A percentile compares a stretch with the other conserved stretches of the same genome.
Conservation (phyloP, 2,113 vertebrate genomes). For the Aptenodytes patagonicus region DNA sequence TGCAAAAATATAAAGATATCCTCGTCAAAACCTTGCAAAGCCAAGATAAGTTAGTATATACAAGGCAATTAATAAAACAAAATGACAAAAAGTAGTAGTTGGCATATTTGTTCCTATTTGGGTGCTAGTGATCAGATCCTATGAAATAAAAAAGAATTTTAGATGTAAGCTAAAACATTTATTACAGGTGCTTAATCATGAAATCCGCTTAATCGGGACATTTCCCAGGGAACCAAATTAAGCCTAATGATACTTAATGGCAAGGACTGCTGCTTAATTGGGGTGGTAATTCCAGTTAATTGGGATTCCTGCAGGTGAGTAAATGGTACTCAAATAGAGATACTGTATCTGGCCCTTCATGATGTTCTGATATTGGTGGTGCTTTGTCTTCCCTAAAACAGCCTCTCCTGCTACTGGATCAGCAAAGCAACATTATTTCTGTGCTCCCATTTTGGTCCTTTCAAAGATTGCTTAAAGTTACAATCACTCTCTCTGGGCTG, state of each 20-base stretch:
- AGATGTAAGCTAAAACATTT: constrained; percentile 64
- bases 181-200: constrained; percentile 67
- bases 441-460: constrained; percentile 23
- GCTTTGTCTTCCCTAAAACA: constrained; percentile 38
- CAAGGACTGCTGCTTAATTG: constrained; percentile 71
- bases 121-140: not conserved
- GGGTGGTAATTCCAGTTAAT: constrained; percentile 71
- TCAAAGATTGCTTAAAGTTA: constrained; percentile 25
- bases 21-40: not conserved
- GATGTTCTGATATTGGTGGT: constrained; percentile 26
- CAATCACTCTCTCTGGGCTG: not conserved
- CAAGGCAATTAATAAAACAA: not conserved
- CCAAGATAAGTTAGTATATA: not conserved
- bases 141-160: constrained; percentile 49
- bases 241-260: constrained; percentile 70
- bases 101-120: not conserved
- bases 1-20: not conserved
- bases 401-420: constrained; percentile 37
- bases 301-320: constrained; percentile 70
- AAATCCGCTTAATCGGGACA: constrained; percentile 62
- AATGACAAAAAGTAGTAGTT: not conserved
- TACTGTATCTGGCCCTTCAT: constrained; percentile 57
- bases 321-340: constrained; percentile 60
- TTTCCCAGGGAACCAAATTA: constrained; percentile 75
- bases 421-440: constrained; percentile 33